Evolutionary conservation across 2,113 vertebrate species (phyloP).

Genomic region (Tragulus kanchil): DNA sequence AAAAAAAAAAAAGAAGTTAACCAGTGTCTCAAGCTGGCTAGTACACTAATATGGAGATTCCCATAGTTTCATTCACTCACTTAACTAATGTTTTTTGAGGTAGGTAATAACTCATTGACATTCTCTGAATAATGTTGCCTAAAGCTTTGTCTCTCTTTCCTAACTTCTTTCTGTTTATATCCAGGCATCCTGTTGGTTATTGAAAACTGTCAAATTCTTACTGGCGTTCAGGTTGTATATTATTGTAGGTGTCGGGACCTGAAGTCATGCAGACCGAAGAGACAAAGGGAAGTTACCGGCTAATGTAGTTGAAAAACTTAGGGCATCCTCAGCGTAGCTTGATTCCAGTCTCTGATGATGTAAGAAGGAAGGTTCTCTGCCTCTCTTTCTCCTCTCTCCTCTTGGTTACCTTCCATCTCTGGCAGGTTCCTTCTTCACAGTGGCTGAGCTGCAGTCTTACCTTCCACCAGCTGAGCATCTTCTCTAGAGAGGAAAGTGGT

Average conservation of each 20-base stretch:
- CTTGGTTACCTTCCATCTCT: neutral
- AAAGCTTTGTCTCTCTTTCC: neutral
- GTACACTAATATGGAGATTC: neutral
- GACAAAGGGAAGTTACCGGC: neutral
- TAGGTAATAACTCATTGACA: neutral
- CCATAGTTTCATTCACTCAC: neutral
- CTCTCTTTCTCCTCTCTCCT: neutral
- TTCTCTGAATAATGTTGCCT: neutral
- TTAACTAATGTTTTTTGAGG: conserved; percentile 1
- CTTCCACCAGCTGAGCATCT: neutral
- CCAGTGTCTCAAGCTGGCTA: neutral
- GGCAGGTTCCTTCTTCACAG: neutral
- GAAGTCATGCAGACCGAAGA: neutral
- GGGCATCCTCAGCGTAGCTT: neutral
- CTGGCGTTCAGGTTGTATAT: neutral
- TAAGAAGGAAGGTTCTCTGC: neutral
- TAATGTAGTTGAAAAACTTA: neutral
- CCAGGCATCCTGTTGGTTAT: neutral
- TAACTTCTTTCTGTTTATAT: conserved; percentile 50
- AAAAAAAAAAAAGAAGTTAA: neutral
- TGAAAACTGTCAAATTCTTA: conserved; percentile 32
- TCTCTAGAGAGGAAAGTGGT: neutral
- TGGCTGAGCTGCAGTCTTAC: neutral
- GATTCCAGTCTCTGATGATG: neutral
- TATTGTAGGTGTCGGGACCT: conserved; percentile 22